Evolutionary conservation across 2,113 vertebrate species (phyloP), one percentile per base, ranked within the genome.

Genomic region (Eonycteris spelaea): DNA sequence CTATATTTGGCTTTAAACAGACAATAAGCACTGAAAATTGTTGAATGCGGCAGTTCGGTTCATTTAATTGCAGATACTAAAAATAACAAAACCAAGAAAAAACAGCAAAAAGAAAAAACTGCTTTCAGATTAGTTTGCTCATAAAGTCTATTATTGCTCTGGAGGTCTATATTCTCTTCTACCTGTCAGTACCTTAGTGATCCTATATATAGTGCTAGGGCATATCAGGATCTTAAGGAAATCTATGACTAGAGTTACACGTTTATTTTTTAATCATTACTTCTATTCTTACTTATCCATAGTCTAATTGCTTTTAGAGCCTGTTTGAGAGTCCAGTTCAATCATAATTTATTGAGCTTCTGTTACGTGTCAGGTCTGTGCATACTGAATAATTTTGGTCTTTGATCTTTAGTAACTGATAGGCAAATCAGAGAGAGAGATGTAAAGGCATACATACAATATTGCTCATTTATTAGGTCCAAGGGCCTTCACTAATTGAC

Each of bases 1-100:
- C 95, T 97, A 68, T 92, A 61, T 90, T 91, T 85, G 95, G 92
- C 53, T 86, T 75, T 80, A 94, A 86, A 84, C 40, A 96, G 80
- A 93, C 77, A 96, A 91, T 30, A 71, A 70, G 30, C 75, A 3
- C 88, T 71, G 95, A 85, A 92, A 94, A 77, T 73, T 77, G 89
- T 95, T 93, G 77, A 87, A 95, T 94, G 63, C 33, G 19, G 55
- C 92, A 94, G 71, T 95, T 87, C 21, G 6, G 40, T 75, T 96
- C 45, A 28, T 70, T 92, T 96, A 85, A 91, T 82, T 95, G 77
- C 61, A 94, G 95, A 92, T 84, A 61, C 70, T 71, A 88, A 85
- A 96, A 96, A 96, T 95, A 84, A 95, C 74, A 75, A 79, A 4
- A 88, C 74, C 26, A 33, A 86, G 59, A 53, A 71, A 93, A 94